phyloP scores from a whole-genome alignment of 2,113 vertebrate genomes.

The Rousettus leschenaultii region DNA sequence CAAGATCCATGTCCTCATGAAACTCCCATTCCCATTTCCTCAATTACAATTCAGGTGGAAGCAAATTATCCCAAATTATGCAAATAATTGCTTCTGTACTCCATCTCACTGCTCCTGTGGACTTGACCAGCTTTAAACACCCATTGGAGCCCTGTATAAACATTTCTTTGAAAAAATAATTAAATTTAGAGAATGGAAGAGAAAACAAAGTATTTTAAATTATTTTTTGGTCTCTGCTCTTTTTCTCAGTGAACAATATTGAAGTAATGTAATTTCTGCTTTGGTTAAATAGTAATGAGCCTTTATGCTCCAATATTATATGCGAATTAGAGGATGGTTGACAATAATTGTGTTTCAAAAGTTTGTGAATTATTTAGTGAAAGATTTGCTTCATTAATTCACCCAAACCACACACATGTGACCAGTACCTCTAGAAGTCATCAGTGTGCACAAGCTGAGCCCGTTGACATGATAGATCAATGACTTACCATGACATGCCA shows the following conservation, averaged over 20 bases:
- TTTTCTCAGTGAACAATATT: slow-evolving; percentile 27
- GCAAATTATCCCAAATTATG: slow-evolving; percentile 53
- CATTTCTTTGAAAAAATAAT: slow-evolving; percentile 26
- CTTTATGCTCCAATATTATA: slow-evolving; percentile 16
- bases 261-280: slow-evolving; percentile 30
- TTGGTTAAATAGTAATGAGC: slow-evolving; percentile 50
- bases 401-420: background rate
- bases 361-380: slow-evolving; percentile 39
- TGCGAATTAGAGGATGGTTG: background rate
- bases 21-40: background rate
- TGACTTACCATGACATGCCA: background rate
- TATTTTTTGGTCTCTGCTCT: background rate
- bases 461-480: background rate
- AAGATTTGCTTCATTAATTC: slow-evolving; percentile 39
- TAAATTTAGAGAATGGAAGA: slow-evolving; percentile 19
- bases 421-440: background rate
- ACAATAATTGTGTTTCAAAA: background rate
- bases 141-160: slow-evolving; percentile 17
- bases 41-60: slow-evolving; percentile 48
- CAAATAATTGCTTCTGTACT: slow-evolving; percentile 24
- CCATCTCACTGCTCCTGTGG: background rate
- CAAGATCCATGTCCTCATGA: background rate
- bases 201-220: slow-evolving; percentile 13
- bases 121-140: slow-evolving; percentile 4
- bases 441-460: background rate